Evolutionary conservation across 2,113 vertebrate genomes (phyloP).

Genomic region (Illadopsis cleaveri): DNA sequence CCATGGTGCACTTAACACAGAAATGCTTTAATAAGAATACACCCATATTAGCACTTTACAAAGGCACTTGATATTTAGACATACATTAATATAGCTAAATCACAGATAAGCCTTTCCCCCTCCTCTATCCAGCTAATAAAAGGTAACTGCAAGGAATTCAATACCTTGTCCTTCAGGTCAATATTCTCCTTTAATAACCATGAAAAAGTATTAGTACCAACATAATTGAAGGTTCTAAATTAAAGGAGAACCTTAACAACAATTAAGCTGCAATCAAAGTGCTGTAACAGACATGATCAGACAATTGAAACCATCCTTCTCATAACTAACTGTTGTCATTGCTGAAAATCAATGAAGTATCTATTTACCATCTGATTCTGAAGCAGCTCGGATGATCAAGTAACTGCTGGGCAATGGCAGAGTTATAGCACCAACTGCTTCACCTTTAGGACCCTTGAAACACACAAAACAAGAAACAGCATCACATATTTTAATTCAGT

Average conservation of each 20-base stretch:
- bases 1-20: not conserved
- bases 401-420: constrained; percentile 98
- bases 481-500: not conserved
- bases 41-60: not conserved
- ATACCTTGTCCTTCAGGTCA: not conserved
- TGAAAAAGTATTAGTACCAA: not conserved
- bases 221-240: not conserved
- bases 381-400: constrained; percentile 94
- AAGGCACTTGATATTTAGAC: not conserved
- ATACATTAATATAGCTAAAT: not conserved
- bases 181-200: not conserved
- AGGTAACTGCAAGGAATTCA: not conserved
- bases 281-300: not conserved
- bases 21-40: not conserved
- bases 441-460: constrained; percentile 95
- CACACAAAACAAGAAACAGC: constrained; percentile 22
- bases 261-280: not conserved
- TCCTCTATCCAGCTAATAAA: not conserved
- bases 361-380: constrained; percentile 94
- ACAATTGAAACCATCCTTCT: not conserved
- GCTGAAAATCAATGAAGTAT: not conserved
- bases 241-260: not conserved
- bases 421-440: constrained; percentile 97
- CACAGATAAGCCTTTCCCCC: not conserved
- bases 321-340: not conserved